phyloP scores from a whole-genome alignment of 1,140 invertebrate genomes.

The Nymphalis io region DNA sequence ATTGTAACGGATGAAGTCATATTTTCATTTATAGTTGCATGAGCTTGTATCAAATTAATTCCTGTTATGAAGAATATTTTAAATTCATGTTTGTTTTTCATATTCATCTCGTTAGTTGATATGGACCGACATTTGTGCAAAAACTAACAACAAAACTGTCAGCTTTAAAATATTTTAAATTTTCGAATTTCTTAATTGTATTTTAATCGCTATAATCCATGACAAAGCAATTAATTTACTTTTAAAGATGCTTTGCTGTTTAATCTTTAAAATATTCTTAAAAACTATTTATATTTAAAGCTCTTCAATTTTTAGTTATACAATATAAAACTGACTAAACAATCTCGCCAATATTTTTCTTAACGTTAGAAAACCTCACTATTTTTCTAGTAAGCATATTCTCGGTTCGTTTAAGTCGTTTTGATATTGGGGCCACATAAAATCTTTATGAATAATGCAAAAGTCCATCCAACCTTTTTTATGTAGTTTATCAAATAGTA shows the following conservation, averaged over 20 bases:
- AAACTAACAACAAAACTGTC: background rate
- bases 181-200: background rate
- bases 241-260: background rate
- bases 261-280: background rate
- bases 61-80: too few species aligned
- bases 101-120: background rate
- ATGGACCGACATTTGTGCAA: background rate
- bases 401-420: constrained; percentile 49
- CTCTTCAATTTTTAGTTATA: background rate
- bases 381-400: constrained; percentile 36
- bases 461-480: constrained; percentile 1
- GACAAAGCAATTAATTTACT: background rate
- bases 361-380: background rate
- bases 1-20: background rate
- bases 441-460: constrained; percentile 51
- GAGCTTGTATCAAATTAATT: constrained; percentile 7
- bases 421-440: constrained; percentile 43
- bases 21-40: background rate
- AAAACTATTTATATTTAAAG: too few species aligned
- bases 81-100: constrained; percentile 3
- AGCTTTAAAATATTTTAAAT: background rate
- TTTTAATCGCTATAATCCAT: background rate
- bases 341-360: background rate
- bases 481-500: background rate
- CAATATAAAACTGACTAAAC: background rate